These are phyloP conservation scores for Anolis carolinensis DNA, from an alignment of 2,113 vertebrate species.

Conservation along the genomic window DNA sequence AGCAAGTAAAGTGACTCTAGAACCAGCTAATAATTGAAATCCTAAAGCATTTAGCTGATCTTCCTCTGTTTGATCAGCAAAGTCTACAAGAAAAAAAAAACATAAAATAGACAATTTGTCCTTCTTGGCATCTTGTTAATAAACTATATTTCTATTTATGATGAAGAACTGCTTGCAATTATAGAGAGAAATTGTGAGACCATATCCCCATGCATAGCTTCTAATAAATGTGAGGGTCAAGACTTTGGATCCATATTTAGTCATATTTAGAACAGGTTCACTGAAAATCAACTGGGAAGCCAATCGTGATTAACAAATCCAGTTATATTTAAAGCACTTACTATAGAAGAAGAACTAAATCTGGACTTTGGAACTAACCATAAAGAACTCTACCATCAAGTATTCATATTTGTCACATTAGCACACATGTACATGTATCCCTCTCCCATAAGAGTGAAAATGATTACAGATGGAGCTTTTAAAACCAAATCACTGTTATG, in stretches of 20 bases:
- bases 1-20: conserved; percentile 87
- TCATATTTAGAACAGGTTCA: neutral
- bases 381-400: neutral
- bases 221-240: neutral
- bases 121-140: neutral
- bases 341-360: neutral
- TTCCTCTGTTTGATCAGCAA: conserved; percentile 81
- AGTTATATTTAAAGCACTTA: neutral
- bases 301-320: neutral
- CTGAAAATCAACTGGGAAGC: neutral
- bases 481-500: neutral
- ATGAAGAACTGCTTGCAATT: neutral
- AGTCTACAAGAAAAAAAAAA: conserved; percentile 78
- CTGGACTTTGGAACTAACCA: neutral
- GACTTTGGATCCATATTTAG: neutral
- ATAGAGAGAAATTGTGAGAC: neutral
- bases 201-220: no score
- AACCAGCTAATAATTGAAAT: conserved; percentile 88
- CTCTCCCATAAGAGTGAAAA: neutral
- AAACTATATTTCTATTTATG: neutral
- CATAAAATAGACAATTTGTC: neutral
- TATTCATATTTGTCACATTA: neutral
- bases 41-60: conserved; percentile 87
- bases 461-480: neutral
- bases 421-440: neutral